These are phyloP conservation scores for Dreissena rostriformis DNA, from an alignment of 1,140 invertebrate species.

Conservation along the genomic window DNA sequence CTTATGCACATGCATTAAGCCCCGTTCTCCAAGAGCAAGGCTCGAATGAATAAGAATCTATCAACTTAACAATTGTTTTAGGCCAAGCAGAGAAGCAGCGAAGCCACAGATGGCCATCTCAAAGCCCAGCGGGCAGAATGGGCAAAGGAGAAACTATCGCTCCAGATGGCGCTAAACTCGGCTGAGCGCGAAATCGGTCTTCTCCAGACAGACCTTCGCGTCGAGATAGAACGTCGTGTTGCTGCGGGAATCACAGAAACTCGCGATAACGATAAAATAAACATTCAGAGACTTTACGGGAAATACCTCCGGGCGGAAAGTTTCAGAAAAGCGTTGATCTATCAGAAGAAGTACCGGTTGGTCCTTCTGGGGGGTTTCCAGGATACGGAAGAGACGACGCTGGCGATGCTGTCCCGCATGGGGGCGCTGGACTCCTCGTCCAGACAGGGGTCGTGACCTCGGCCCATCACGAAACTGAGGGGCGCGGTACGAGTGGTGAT, in stretches of 20 bases:
- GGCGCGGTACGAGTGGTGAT: slow-evolving; percentile 86
- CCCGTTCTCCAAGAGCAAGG: no score
- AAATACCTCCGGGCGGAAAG: slow-evolving; percentile 90
- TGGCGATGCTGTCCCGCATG: slow-evolving; percentile 77
- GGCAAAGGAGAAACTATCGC: slow-evolving; percentile 76
- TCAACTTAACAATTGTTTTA: no score
- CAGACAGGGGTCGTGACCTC: background rate
- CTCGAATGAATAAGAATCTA: no score
- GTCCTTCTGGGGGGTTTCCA: slow-evolving; percentile 87
- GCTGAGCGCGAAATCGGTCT: slow-evolving; percentile 74
- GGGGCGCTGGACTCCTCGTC: slow-evolving; percentile 59
- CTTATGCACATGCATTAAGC: no score
- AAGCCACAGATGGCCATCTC: slow-evolving; percentile 27
- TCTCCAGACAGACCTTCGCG: slow-evolving; percentile 69
- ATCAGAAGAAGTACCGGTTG: slow-evolving; percentile 92
- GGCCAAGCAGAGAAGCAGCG: slow-evolving; percentile 38
- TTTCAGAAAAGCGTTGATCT: slow-evolving; percentile 90
- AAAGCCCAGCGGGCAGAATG: slow-evolving; percentile 74
- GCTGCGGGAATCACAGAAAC: slow-evolving; percentile 57
- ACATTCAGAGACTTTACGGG: slow-evolving; percentile 88
- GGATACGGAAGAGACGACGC: slow-evolving; percentile 80
- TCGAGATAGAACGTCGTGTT: slow-evolving; percentile 59
- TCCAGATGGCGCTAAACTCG: slow-evolving; percentile 75
- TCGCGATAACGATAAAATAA: slow-evolving; percentile 37
- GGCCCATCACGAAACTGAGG: slow-evolving; percentile 81